Evolutionary conservation across 2,113 vertebrate genomes (phyloP).

Genomic region (Strix aluco): DNA sequence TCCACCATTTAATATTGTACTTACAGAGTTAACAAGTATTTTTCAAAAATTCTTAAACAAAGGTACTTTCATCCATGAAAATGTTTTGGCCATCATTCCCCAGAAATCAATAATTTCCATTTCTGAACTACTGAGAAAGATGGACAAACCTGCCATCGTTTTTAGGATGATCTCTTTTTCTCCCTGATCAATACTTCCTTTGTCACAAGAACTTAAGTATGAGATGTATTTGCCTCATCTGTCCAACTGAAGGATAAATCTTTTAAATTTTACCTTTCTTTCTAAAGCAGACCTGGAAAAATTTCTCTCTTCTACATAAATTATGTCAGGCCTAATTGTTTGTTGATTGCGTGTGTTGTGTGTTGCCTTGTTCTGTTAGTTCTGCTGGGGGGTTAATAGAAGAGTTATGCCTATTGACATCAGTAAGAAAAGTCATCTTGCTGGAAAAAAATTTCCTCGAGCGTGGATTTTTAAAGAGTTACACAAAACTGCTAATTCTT

Average conservation of each 20-base stretch:
- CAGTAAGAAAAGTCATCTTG: background rate
- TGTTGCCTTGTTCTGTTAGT: background rate
- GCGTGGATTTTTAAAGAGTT: background rate
- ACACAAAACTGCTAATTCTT: background rate
- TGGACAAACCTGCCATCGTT: background rate
- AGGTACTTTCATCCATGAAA: background rate
- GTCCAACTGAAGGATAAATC: background rate
- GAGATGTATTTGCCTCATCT: background rate
- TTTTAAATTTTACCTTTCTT: background rate
- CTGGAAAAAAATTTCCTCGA: background rate
- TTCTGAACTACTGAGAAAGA: background rate
- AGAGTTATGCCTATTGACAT: background rate
- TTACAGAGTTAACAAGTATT: background rate
- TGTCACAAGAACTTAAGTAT: background rate
- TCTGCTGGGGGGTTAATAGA: background rate
- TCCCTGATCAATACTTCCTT: background rate
- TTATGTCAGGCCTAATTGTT: background rate
- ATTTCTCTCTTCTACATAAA: background rate
- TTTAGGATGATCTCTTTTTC: background rate
- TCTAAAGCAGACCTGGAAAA: background rate
- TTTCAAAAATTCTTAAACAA: background rate
- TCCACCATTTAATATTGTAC: background rate
- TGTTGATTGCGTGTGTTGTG: rapidly evolving
- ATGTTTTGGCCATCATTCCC: background rate
- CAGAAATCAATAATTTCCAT: background rate